Conservation (phyloP, 2,797 vertebrate genomes). For the Sebastes wilsoni region DNA sequence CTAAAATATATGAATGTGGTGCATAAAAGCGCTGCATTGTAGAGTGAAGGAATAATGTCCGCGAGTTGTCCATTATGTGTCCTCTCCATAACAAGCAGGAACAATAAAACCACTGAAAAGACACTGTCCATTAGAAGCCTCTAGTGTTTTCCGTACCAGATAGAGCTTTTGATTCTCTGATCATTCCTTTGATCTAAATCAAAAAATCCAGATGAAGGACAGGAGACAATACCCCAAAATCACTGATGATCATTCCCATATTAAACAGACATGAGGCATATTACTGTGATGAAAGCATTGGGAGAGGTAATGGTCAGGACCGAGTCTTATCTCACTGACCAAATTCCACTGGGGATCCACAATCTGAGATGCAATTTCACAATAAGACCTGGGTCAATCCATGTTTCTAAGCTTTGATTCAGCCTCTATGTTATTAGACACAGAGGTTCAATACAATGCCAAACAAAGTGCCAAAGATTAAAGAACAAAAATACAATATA, state of each 20-base stretch:
- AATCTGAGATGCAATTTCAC: conserved; percentile 19
- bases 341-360: conserved; percentile 1
- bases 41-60: conserved; percentile 27
- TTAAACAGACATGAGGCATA: background rate
- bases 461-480: background rate
- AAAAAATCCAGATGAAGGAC: conserved; percentile 18
- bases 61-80: conserved; percentile 49
- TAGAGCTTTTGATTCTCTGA: conserved; percentile 13
- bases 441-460: background rate
- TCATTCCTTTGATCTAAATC: conserved; percentile 33
- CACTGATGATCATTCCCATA: background rate
- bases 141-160: background rate
- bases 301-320: background rate
- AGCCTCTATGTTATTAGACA: conserved; percentile 3
- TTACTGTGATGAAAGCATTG: background rate
- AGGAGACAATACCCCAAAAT: background rate
- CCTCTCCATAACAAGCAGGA: conserved; percentile 20
- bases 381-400: background rate
- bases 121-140: conserved; percentile 32
- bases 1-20: conserved; percentile 59
- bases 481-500: background rate
- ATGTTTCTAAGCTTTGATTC: conserved; percentile 8
- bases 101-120: conserved; percentile 29
- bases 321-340: conserved; percentile 2
- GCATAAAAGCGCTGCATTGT: conserved; percentile 39